phyloP scores from a whole-genome alignment of 2,797 vertebrate genomes.

The Meriones psammophilus region DNA sequence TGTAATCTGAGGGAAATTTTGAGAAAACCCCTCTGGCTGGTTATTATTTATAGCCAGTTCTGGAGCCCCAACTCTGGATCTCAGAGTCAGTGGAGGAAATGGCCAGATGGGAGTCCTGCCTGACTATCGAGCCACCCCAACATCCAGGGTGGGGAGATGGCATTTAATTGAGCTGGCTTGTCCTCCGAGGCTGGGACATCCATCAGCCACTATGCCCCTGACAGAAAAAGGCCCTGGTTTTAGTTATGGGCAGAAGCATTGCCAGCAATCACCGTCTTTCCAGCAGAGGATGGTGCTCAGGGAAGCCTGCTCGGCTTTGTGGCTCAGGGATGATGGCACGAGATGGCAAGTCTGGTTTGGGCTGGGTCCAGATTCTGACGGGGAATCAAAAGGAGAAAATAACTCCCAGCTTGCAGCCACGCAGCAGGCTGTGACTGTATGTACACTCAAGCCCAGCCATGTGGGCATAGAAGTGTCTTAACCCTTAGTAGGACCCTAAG shows the following conservation, averaged over 20 bases:
- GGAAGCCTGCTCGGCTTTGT: neutral
- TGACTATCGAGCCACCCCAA: neutral
- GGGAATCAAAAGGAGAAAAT: neutral
- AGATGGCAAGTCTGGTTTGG: conserved; percentile 55
- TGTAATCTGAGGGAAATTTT: neutral
- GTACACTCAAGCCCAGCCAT: neutral
- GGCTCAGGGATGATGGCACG: neutral
- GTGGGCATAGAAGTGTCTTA: accelerated
- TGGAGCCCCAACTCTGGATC: neutral
- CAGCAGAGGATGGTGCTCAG: neutral
- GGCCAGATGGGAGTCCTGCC: neutral
- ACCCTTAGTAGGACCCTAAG: neutral
- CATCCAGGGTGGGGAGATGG: accelerated
- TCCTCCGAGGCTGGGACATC: neutral
- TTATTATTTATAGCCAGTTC: no score
- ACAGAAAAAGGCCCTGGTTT: neutral
- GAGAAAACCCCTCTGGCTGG: neutral
- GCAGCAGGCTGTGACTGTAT: neutral
- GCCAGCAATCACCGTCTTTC: neutral
- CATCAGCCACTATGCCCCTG: neutral
- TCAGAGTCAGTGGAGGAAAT: neutral
- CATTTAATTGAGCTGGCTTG: neutral
- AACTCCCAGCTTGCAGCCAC: conserved; percentile 9
- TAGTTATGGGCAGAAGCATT: neutral
- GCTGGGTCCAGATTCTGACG: conserved; percentile 19